These are phyloP conservation scores for Spea bombifrons DNA, from an alignment of 2,113 vertebrate genomes.

Conservation along the genomic window DNA sequence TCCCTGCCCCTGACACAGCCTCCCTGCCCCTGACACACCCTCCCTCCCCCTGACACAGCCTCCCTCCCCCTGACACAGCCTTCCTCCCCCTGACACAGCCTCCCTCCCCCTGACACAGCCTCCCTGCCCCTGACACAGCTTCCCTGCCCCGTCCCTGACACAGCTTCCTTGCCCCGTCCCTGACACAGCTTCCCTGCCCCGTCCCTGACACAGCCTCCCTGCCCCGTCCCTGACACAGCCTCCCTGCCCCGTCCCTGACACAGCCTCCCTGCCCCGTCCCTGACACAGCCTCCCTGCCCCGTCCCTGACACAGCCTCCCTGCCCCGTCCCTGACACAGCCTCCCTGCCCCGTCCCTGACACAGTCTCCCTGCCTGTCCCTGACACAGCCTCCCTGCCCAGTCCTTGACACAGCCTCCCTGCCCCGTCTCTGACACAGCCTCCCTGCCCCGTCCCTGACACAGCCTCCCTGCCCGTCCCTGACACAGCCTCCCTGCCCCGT, in stretches of 20 bases:
- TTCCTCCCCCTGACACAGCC: not conserved
- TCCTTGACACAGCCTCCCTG: not conserved
- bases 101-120: not conserved
- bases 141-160: not conserved
- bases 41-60: too few relatives aligned
- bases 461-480: too few relatives aligned
- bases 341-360: not conserved
- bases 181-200: too few relatives aligned
- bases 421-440: not conserved
- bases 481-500: too few relatives aligned
- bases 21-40: too few relatives aligned
- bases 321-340: not conserved
- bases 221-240: too few relatives aligned
- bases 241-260: too few relatives aligned
- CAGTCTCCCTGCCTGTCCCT: too few relatives aligned
- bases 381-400: not conserved
- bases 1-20: too few relatives aligned
- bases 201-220: too few relatives aligned
- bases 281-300: not conserved
- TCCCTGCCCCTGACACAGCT: not conserved
- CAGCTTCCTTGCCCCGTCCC: not conserved
- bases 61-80: not conserved
- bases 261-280: too few relatives aligned
- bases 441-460: too few relatives aligned
- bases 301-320: not conserved